Base-by-base conservation (phyloP, 1,140 invertebrate genomes). In the Saccostrea echinata region DNA sequence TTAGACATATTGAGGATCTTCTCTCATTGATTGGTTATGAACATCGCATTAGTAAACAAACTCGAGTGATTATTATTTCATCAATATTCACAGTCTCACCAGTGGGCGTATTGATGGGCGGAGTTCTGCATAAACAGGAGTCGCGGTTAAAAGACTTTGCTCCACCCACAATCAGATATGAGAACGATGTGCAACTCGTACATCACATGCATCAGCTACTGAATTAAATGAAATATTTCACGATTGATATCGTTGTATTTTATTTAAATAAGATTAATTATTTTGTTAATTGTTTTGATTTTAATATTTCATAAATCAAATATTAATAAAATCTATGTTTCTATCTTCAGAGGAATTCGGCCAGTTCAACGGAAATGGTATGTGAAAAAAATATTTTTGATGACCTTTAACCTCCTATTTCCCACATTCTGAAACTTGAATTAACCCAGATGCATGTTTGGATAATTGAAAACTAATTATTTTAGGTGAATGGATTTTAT, bases 281-380 rank as follows among this genome's bases (percentile, higher is more conserved):
- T 30, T 33, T 76, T 35, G 24, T 76, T 35, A 76, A 35, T 76
- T 76, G 71, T 13, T 76, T 33, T 35, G 24, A 57, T 57, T 21
- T 57, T 57, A 16, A 57, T 57, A 57, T 57, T 82, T 82, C 30
- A 51, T 51, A 57, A 57, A 57, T 21, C 16, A 18, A 57, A 21
- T 4, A 57, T 57, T 57, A 57, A 57, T 57, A 82, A 51, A 51
- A 51, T 82, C 21, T 43, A 82, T 43, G 35, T 82, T 51, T 82
- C 43, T 53, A 82, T 82, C 80, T 82, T 82, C 80, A 82, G 80
- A 82, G 51, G 80, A 82, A 82, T n/a, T 53, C 21, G 35, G 4
- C 33, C 80, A 51, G 80, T 82, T 82, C 80, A 82, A 27, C 80
- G 80, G 35, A 82, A 82, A 82, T 82, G 80, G 80, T 82, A 82